Evolutionary conservation across 2,113 vertebrate species (phyloP).

Genomic region (Brienomyrus brachyistius): DNA sequence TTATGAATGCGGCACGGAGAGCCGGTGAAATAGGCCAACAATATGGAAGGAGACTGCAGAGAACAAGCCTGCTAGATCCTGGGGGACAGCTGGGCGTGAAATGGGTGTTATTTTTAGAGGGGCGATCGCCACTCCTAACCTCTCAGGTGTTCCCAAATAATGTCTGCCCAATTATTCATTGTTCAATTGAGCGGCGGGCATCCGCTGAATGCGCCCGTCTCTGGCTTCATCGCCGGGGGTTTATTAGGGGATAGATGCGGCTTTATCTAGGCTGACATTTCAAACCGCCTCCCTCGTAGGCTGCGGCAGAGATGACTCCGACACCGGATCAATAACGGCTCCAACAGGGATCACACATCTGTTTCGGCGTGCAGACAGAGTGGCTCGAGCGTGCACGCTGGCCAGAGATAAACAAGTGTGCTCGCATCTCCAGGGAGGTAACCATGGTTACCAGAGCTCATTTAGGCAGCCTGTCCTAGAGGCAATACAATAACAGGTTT

Average conservation of each 20-base stretch:
- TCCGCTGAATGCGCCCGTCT: not conserved
- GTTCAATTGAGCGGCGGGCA: not conserved
- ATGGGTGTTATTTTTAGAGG: conserved; percentile 58
- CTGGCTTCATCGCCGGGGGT: not conserved
- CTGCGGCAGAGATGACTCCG: conserved; percentile 13
- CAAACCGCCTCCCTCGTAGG: conserved; percentile 11
- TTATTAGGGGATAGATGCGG: conserved; percentile 15
- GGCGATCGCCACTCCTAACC: conserved; percentile 52
- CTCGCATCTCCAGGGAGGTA: conserved; percentile 58
- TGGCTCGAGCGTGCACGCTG: conserved; percentile 36
- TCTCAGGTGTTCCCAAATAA: conserved; percentile 26
- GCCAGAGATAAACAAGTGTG: conserved; percentile 64
- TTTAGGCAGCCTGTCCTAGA: conserved; percentile 58
- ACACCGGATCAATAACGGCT: conserved; percentile 30
- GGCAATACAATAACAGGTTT: conserved; percentile 41
- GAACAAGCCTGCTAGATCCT: conserved; percentile 55
- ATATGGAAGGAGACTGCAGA: conserved; percentile 45
- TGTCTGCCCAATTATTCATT: conserved; percentile 17
- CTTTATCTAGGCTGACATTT: conserved; percentile 21
- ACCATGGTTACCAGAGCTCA: conserved; percentile 63
- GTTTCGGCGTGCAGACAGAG: conserved; percentile 42
- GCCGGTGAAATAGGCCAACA: conserved; percentile 55
- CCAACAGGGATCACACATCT: conserved; percentile 45
- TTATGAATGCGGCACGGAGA: conserved; percentile 30
- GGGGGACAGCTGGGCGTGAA: conserved; percentile 46